Percentiles rank a stretch among this genome's conserved stretches.
These are phyloP conservation scores for Agraylea sexmaculata DNA, from an alignment of 1,140 invertebrate species.

Conservation along the genomic window DNA sequence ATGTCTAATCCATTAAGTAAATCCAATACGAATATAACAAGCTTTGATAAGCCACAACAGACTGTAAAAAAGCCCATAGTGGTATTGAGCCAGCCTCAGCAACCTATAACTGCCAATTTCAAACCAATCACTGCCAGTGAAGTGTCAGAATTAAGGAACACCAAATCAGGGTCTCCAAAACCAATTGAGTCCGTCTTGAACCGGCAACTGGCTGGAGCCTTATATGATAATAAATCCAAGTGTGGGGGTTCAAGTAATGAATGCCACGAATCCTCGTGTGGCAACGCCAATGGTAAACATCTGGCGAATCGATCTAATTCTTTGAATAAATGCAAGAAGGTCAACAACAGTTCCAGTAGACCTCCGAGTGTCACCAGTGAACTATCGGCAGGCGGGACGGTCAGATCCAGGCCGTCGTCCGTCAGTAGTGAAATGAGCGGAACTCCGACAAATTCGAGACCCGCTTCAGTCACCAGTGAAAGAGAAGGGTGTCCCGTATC, in stretches of 20 bases:
- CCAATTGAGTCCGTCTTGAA: conserved; percentile 20
- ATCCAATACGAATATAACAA: conserved; percentile 16
- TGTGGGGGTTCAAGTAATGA: conserved; percentile 7
- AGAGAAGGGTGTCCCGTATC: conserved; percentile 4
- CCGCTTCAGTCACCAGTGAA: conserved; percentile 36
- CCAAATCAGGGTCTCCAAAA: conserved; percentile 18
- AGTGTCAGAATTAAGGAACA: conserved; percentile 10
- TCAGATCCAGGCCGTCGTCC: conserved; percentile 25
- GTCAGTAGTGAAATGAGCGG: conserved; percentile 26
- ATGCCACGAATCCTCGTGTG: conserved; percentile 13
- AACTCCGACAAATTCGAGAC: conserved; percentile 25
- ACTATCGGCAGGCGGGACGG: conserved; percentile 2
- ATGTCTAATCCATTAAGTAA: conserved; percentile 14
- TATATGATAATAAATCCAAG: conserved; percentile 15
- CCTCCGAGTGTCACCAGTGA: conserved; percentile 19
- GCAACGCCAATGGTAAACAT: conserved; percentile 13
- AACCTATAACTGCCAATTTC: conserved; percentile 19
- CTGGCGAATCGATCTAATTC: conserved; percentile 23
- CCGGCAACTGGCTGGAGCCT: conserved; percentile 13
- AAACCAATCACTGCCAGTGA: conserved; percentile 18
- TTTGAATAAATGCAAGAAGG: conserved; percentile 24
- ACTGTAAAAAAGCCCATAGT: conserved; percentile 14
- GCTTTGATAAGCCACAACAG: conserved; percentile 16
- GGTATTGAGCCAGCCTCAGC: conserved; percentile 16
- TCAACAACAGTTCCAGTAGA: conserved; percentile 9